Evolutionary conservation across 2,113 vertebrate species (phyloP).

Genomic region (Callipepla squamata): DNA sequence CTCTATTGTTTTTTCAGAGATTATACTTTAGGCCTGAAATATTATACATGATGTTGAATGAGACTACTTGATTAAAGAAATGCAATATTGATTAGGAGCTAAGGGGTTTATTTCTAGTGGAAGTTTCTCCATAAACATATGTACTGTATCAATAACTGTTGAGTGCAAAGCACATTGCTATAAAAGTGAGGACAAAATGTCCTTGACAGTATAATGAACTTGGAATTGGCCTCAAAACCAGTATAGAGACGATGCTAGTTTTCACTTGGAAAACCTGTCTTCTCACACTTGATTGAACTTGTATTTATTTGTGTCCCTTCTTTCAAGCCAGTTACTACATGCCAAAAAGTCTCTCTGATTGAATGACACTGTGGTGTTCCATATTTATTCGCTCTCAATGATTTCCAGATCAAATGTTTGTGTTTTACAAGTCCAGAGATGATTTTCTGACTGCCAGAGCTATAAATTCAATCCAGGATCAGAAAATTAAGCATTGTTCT

Average conservation of each 20-base stretch:
- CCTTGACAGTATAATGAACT: background rate
- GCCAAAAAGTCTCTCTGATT: constrained; percentile 12
- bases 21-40: background rate
- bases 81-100: background rate
- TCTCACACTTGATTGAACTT: background rate
- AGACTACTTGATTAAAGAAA: constrained; percentile 1
- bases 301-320: background rate
- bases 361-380: background rate
- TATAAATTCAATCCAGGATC: background rate
- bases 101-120: background rate
- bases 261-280: constrained; percentile 11
- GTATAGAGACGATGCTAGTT: background rate
- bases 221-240: background rate
- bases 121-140: background rate
- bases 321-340: background rate
- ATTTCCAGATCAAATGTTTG: background rate
- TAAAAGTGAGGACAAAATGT: background rate
- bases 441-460: background rate
- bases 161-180: background rate
- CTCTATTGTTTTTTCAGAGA: background rate
- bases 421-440: background rate
- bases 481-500: constrained; percentile 22
- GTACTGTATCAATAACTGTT: background rate
- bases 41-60: background rate
- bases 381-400: background rate